Conservation (phyloP, 2,113 vertebrate species). For the Glaucomys volans region DNA sequence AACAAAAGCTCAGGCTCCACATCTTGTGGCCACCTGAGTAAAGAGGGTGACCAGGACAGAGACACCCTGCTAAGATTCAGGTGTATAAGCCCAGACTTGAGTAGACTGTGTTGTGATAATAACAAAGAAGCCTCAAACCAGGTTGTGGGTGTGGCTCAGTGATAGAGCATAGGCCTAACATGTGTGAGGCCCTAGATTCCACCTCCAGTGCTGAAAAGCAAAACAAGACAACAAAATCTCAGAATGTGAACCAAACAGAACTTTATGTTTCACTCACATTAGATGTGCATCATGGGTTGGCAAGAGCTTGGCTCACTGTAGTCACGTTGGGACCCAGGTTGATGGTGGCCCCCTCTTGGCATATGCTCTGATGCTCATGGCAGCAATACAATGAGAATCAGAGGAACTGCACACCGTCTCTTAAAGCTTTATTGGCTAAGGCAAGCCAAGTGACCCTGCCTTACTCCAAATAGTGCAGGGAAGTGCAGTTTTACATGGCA, state of each 20-base stretch:
- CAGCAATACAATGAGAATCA: not conserved
- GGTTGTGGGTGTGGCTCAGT: not conserved
- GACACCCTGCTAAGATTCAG: not conserved
- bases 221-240: not conserved
- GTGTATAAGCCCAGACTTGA: not conserved
- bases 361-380: not conserved
- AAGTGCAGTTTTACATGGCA: not conserved
- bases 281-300: not conserved
- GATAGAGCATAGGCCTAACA: not conserved
- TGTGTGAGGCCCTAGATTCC: not conserved
- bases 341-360: not conserved
- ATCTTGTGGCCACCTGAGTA: slow-evolving; percentile 5
- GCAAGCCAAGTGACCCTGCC: not conserved
- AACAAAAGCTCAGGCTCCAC: not conserved
- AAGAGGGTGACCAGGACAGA: not conserved
- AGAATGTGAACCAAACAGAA: slow-evolving; percentile 1
- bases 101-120: not conserved
- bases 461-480: not conserved
- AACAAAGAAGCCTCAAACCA: not conserved
- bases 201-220: no score
- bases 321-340: not conserved
- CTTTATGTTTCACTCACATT: not conserved
- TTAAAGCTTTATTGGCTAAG: not conserved
- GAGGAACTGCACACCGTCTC: not conserved
- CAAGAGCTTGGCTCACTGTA: not conserved